Percentiles rank a stretch among this genome's conserved stretches.
Conservation (phyloP, 2,113 vertebrate genomes). For the Cryptotis parvus region DNA sequence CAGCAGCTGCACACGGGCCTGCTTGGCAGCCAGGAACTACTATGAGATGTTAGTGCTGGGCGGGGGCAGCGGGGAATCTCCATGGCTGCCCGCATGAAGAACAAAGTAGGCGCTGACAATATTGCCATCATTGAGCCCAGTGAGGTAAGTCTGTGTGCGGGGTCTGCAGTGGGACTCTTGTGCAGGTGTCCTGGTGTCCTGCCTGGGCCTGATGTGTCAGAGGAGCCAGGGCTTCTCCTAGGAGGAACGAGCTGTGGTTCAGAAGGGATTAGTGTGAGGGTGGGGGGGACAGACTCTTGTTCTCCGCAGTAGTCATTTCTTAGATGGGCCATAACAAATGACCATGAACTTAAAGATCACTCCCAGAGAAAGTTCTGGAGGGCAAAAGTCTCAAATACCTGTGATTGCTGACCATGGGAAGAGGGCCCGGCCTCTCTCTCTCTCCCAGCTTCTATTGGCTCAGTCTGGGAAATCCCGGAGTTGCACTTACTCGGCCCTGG, state of each 20-base stretch:
- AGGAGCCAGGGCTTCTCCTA: too few relatives aligned
- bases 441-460: neutral
- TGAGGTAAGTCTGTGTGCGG: slow-evolving; percentile 85
- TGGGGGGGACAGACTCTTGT: neutral
- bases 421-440: too few relatives aligned
- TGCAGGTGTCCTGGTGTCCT: too few relatives aligned
- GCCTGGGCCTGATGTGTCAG: too few relatives aligned
- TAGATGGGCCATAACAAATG: too few relatives aligned
- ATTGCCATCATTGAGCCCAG: slow-evolving; percentile 97
- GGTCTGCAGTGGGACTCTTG: neutral
- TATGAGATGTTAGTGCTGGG: slow-evolving; percentile 95
- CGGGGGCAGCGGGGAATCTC: slow-evolving; percentile 95
- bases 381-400: neutral
- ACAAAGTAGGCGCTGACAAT: slow-evolving; percentile 92
- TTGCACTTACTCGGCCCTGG: neutral
- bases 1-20: slow-evolving; percentile 83
- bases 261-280: too few relatives aligned
- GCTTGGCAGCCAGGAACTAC: slow-evolving; percentile 88
- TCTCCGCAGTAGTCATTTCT: neutral
- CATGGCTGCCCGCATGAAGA: slow-evolving; percentile 97
- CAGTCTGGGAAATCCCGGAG: neutral
- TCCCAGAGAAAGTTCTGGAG: neutral
- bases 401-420: neutral
- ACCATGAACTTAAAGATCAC: neutral
- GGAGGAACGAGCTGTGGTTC: too few relatives aligned